These are phyloP conservation scores for Gyps fulvus DNA, from an alignment of 2,113 vertebrate species.

Conservation along the genomic window DNA sequence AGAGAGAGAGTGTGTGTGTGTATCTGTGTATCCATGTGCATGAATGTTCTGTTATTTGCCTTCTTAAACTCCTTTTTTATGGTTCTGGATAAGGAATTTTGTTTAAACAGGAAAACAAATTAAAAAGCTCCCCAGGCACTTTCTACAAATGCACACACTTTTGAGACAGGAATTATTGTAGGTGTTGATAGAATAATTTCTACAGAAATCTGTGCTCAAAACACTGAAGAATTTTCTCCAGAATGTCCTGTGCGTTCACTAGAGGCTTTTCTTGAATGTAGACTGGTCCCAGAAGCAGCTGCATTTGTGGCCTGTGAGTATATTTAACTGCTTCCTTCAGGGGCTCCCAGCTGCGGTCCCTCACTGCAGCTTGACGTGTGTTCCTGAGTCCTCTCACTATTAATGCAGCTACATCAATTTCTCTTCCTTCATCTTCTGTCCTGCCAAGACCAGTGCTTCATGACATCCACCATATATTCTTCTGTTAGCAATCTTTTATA, in stretches of 20 bases:
- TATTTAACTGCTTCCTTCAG: neutral
- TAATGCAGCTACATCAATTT: neutral
- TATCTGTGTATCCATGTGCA: neutral
- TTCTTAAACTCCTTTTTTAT: neutral
- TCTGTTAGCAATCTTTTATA: neutral
- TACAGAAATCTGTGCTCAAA: neutral
- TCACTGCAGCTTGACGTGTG: neutral
- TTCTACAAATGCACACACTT: neutral
- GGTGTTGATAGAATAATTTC: neutral
- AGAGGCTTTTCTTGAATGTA: neutral
- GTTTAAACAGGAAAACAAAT: neutral
- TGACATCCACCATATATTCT: neutral
- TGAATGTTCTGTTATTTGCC: neutral
- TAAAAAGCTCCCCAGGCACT: neutral
- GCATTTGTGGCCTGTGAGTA: neutral
- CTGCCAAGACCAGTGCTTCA: neutral
- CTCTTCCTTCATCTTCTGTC: neutral
- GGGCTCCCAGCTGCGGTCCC: neutral
- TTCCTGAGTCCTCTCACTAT: neutral
- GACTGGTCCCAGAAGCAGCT: neutral
- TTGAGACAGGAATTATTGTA: neutral
- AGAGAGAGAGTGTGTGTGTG: rapidly evolving
- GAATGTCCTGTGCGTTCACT: neutral
- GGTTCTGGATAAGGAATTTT: neutral
- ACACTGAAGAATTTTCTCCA: neutral